Conservation (phyloP, 2,888 invertebrate genomes). For the Chloroclysta siterata region DNA sequence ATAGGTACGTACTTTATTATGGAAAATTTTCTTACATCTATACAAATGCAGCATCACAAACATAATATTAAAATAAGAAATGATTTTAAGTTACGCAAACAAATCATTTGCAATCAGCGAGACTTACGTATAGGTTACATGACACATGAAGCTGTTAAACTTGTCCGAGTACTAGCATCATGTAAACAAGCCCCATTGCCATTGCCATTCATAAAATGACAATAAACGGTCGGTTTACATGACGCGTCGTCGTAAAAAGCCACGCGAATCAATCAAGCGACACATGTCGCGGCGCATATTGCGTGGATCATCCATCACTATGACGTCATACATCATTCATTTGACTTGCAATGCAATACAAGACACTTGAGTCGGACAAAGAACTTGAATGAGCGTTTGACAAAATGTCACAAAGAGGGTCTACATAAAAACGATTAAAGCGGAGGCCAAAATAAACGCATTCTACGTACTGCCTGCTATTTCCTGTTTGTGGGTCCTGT, state of each 20-base stretch:
- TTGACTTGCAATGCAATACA: constrained; percentile 6
- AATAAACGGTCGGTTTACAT: constrained; percentile 20
- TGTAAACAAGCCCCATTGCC: neutral
- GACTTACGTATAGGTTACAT: too few relatives aligned
- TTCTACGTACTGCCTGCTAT: neutral
- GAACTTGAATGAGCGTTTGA: neutral
- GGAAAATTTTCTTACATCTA: too few relatives aligned
- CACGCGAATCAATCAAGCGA: constrained; percentile 28
- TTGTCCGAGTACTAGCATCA: neutral
- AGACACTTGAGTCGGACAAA: constrained; percentile 2
- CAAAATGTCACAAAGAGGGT: neutral
- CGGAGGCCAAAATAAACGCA: too few relatives aligned
- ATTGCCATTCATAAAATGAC: too few relatives aligned
- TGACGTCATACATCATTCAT: constrained; percentile 15
- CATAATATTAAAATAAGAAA: too few relatives aligned
- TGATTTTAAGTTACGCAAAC: too few relatives aligned
- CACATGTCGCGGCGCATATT: constrained; percentile 24
- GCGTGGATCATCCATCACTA: constrained; percentile 19
- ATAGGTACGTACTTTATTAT: too few relatives aligned
- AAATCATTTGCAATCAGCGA: too few relatives aligned
- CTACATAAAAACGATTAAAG: neutral
- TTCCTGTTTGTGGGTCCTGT: too few relatives aligned
- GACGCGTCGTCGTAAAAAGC: constrained; percentile 24
- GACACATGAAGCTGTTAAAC: neutral
- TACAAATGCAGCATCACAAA: too few relatives aligned